Evolutionary conservation across 2,113 vertebrate genomes (phyloP).

Genomic region (Cepphus grylle): DNA sequence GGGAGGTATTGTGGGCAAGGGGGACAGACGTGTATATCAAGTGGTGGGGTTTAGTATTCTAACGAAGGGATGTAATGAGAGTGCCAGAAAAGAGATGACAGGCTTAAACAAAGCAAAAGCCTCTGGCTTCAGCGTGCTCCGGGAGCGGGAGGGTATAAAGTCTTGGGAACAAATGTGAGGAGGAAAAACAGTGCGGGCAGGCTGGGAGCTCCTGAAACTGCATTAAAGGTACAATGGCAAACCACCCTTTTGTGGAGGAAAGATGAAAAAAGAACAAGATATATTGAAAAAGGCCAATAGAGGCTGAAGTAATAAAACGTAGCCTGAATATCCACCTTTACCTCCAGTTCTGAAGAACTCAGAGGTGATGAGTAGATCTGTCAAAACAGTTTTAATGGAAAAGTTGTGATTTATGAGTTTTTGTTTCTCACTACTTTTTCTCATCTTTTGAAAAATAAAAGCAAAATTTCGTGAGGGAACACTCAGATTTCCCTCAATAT

Average conservation of each 20-base stretch:
- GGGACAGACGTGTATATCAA: fast-evolving
- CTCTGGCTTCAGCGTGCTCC: fast-evolving
- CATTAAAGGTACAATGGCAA: background rate
- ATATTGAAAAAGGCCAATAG: background rate
- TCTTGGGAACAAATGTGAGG: fast-evolving
- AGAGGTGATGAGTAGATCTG: constrained; percentile 38
- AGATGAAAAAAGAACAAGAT: background rate
- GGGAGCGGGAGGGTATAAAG: background rate
- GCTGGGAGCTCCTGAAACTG: background rate
- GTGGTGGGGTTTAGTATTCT: background rate
- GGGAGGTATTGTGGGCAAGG: fast-evolving
- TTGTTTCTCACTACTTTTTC: background rate
- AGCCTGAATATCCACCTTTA: constrained; percentile 38
- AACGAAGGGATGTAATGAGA: background rate
- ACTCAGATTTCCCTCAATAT: background rate
- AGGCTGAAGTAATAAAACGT: constrained; percentile 48
- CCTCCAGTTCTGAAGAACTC: background rate
- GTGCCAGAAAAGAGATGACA: background rate
- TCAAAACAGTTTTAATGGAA: constrained; percentile 42
- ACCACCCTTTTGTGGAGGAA: background rate
- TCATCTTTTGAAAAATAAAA: background rate
- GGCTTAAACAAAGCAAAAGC: background rate
- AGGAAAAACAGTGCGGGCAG: background rate
- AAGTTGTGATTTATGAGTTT: constrained; percentile 43
- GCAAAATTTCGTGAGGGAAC: background rate